Evolutionary conservation across 2,888 invertebrate species (phyloP).

Genomic region (Monopis laevigella): DNA sequence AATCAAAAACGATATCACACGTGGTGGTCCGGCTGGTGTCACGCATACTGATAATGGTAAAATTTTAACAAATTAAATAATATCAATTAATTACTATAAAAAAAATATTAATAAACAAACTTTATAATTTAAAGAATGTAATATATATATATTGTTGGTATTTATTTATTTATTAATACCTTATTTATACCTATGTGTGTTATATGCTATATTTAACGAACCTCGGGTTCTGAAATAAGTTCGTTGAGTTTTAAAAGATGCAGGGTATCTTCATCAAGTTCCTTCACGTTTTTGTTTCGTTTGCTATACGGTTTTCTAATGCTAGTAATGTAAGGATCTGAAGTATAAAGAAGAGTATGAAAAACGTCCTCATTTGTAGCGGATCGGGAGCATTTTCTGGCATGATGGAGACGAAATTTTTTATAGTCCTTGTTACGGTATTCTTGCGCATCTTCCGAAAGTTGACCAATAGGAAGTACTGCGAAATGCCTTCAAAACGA

Average conservation of each 20-base stretch:
- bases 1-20: no score
- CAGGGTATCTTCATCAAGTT: constrained; percentile 15
- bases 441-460: constrained; percentile 17
- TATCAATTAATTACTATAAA: no score
- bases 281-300: constrained; percentile 15
- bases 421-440: constrained; percentile 16
- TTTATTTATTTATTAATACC: no score
- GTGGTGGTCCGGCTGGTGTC: no score
- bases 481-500: constrained; percentile 5
- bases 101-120: no score
- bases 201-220: background rate
- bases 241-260: constrained; percentile 13
- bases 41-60: no score
- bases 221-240: constrained; percentile 7
- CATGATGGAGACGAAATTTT: constrained; percentile 14
- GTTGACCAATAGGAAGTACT: constrained; percentile 8
- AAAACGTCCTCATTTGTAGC: constrained; percentile 10
- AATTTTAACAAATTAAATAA: no score
- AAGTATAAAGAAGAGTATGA: constrained; percentile 13
- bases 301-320: constrained; percentile 15
- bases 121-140: no score
- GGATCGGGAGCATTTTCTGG: constrained; percentile 10
- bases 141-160: no score
- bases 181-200: no score
- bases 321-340: constrained; percentile 15